Evolutionary conservation across 1,140 invertebrate genomes (phyloP).

Genomic region (Aphaenogaster ashmeadi): DNA sequence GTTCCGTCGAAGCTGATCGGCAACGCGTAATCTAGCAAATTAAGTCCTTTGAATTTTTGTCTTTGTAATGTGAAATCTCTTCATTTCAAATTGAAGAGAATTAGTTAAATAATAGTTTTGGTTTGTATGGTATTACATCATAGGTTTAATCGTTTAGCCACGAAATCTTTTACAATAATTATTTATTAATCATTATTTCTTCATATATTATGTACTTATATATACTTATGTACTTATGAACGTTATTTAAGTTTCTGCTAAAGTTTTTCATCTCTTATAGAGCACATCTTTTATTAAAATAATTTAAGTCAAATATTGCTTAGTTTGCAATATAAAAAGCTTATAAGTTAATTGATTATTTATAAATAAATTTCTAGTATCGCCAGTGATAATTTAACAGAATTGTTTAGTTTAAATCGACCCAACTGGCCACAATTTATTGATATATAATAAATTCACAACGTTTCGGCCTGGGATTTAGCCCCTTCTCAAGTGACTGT

Average conservation of each 20-base stretch:
- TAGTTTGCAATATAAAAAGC: slow-evolving; percentile 5
- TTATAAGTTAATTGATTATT: background rate
- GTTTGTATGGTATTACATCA: background rate
- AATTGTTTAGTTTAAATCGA: no score
- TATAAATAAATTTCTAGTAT: no score
- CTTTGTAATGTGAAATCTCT: background rate
- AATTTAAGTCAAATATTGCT: background rate
- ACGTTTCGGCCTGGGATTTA: no score
- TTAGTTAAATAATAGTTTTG: background rate
- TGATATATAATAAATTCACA: no score
- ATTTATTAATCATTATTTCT: background rate
- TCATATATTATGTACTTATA: no score
- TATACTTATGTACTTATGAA: background rate
- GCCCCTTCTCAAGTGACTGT: no score
- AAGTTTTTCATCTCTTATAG: background rate
- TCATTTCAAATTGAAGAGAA: background rate
- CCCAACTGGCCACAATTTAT: no score
- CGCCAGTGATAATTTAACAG: no score
- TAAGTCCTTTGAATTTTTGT: background rate
- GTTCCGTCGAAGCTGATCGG: slow-evolving; percentile 11
- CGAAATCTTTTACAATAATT: background rate
- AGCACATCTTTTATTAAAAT: background rate
- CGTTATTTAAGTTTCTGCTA: background rate
- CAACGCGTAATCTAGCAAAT: background rate
- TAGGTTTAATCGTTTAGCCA: background rate